Evolutionary conservation across 2,888 invertebrate genomes (phyloP).

Genomic region (Lasioglossum leucozonium): DNA sequence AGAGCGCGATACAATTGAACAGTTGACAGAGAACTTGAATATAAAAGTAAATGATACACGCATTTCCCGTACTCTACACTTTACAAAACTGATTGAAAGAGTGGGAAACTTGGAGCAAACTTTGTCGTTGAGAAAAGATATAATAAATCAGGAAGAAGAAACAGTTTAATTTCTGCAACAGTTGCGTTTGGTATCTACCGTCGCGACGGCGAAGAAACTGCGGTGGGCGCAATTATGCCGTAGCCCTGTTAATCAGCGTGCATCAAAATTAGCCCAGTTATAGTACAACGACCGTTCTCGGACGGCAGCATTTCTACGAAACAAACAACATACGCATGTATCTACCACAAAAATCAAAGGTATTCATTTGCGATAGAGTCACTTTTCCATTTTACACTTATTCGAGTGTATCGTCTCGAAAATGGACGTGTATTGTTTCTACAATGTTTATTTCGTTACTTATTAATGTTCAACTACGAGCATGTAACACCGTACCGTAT

Average conservation of each 20-base stretch:
- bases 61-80: not conserved
- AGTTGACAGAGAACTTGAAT: not conserved
- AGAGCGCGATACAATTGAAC: not conserved
- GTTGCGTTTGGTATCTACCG: not conserved
- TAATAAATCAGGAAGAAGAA: not conserved
- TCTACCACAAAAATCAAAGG: slow-evolving; percentile 43
- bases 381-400: not conserved
- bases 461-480: not conserved
- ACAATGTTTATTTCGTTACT: too few relatives aligned
- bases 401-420: not conserved
- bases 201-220: slow-evolving; percentile 22
- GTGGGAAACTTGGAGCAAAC: not conserved
- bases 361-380: not conserved
- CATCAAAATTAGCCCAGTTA: slow-evolving; percentile 79
- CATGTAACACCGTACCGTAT: not conserved
- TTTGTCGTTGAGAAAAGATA: not conserved
- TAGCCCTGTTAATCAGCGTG: slow-evolving; percentile 77
- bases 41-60: not conserved
- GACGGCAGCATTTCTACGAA: slow-evolving; percentile 27
- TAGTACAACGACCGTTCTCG: slow-evolving; percentile 65
- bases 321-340: slow-evolving; percentile 9
- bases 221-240: slow-evolving; percentile 39
- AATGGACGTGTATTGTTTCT: not conserved
- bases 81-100: not conserved
- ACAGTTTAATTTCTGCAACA: not conserved